These are phyloP conservation scores for Motacilla tschutschensis DNA, from an alignment of 2,113 vertebrate species.

Conservation along the genomic window DNA sequence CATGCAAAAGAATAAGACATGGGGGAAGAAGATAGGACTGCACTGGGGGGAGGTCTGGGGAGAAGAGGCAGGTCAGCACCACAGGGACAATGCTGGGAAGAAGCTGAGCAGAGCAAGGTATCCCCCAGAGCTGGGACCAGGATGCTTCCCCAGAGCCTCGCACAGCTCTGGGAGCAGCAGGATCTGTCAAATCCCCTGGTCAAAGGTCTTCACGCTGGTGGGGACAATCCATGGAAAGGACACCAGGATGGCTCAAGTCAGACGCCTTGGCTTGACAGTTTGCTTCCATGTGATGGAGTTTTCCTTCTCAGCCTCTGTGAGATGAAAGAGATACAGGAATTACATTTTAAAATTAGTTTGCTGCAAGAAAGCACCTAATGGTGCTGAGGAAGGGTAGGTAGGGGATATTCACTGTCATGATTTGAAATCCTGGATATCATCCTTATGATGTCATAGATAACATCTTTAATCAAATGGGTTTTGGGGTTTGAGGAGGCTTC, in stretches of 20 bases:
- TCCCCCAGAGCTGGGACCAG: background rate
- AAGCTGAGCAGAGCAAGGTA: background rate
- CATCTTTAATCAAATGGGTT: background rate
- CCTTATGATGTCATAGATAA: background rate
- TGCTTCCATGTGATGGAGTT: background rate
- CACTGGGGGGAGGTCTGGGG: background rate
- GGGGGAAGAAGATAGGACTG: background rate
- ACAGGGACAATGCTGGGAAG: background rate
- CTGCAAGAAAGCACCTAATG: background rate
- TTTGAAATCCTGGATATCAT: background rate
- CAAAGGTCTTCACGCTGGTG: background rate
- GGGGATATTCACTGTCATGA: background rate
- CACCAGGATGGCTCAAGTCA: background rate
- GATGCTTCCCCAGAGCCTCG: background rate
- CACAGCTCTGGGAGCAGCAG: background rate
- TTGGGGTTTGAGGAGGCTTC: background rate
- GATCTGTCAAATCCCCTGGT: background rate
- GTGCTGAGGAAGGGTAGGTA: too few species aligned
- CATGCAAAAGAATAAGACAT: background rate
- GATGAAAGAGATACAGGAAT: background rate
- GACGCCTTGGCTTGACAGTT: background rate
- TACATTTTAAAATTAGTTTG: background rate
- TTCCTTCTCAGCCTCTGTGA: background rate
- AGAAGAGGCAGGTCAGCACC: background rate
- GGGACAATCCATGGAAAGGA: fast-evolving